These are phyloP conservation scores for Catalaphyllia jardinei DNA, from an alignment of 64 coral and sea anemone species.

Conservation along the genomic window DNA sequence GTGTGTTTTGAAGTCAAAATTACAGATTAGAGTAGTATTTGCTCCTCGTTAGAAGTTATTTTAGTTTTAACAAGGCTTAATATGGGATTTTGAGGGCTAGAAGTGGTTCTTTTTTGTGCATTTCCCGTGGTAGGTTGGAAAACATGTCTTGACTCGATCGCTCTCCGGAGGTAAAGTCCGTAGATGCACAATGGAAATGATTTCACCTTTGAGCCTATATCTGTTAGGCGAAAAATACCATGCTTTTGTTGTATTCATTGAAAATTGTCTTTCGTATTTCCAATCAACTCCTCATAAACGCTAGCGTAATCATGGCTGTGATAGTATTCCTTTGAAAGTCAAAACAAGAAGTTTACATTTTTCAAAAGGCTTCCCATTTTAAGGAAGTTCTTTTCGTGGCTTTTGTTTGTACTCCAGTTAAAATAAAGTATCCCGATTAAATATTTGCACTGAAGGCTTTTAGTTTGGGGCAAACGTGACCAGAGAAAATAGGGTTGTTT, in stretches of 20 bases:
- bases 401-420: neutral
- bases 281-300: no score
- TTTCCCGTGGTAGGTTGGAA: neutral
- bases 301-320: no score
- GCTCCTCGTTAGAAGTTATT: neutral
- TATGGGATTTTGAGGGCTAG: neutral
- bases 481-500: neutral
- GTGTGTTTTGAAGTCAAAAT: neutral
- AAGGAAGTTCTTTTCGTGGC: neutral
- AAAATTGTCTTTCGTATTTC: no score
- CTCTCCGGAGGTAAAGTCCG: neutral
- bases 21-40: neutral
- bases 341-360: neutral
- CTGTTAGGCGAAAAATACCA: no score
- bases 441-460: slow-evolving; percentile 25
- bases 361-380: neutral
- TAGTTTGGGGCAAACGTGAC: slow-evolving; percentile 1
- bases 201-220: no score
- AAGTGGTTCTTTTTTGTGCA: neutral
- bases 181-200: no score
- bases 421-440: neutral
- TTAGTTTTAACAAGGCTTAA: neutral
- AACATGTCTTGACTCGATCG: neutral
- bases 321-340: neutral
- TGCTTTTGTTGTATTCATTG: no score